Conservation (phyloP, 2,113 vertebrate genomes). For the Thermophis baileyi region DNA sequence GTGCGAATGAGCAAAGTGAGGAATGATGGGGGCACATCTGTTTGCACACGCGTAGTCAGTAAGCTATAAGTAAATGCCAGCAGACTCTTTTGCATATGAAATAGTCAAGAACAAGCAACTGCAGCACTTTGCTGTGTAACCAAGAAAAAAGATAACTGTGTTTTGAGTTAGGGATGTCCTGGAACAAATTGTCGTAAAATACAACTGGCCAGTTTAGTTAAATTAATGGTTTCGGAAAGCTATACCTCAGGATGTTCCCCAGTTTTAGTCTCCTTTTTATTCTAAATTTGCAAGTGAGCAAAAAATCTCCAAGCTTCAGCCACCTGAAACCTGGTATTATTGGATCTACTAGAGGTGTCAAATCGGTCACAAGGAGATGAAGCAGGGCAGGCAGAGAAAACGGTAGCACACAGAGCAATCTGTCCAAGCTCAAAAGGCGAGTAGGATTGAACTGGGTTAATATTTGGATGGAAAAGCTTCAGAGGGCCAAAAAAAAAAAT, state of each 20-base stretch:
- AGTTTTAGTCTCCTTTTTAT: background rate
- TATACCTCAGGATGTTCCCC: background rate
- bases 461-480: background rate
- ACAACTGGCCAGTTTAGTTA: background rate
- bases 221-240: background rate
- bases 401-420: background rate
- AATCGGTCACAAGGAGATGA: background rate
- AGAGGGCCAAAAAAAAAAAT: background rate
- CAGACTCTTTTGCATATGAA: background rate
- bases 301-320: background rate
- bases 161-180: background rate
- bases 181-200: background rate
- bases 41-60: conserved; percentile 8
- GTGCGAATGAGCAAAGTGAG: conserved; percentile 4
- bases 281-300: background rate
- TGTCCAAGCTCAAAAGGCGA: background rate
- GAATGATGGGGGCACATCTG: conserved; percentile 21
- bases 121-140: background rate
- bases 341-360: background rate
- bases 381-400: background rate
- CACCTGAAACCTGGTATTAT: background rate
- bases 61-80: conserved; percentile 37
- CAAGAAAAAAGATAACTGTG: background rate
- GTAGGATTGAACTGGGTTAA: background rate
- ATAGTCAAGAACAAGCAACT: conserved; percentile 29